Evolutionary conservation across 2,888 invertebrate species (phyloP).

Genomic region (Agrotis puta): DNA sequence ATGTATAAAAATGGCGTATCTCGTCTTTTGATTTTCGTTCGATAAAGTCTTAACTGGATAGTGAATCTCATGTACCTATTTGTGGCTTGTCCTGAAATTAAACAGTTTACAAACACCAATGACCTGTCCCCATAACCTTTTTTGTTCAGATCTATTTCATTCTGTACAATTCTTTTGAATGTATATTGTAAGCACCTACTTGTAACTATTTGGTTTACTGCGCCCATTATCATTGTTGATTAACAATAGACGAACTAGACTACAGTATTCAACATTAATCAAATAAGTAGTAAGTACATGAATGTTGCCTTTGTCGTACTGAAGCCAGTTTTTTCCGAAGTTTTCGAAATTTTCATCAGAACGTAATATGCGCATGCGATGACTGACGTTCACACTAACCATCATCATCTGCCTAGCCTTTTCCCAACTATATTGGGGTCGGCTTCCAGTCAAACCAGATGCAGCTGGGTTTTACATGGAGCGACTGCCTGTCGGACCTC

Average conservation of each 20-base stretch:
- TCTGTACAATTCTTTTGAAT: constrained; percentile 4
- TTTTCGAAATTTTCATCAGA: constrained; percentile 27
- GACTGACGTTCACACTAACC: constrained; percentile 28
- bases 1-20: background rate
- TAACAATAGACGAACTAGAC: constrained; percentile 33
- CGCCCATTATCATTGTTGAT: constrained; percentile 41
- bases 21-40: background rate
- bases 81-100: background rate
- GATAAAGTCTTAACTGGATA: too few relatives aligned
- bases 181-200: constrained; percentile 7
- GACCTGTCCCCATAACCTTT: constrained; percentile 14
- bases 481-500: too few relatives aligned
- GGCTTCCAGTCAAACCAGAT: too few relatives aligned
- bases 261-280: constrained; percentile 2
- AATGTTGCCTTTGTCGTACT: background rate
- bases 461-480: too few relatives aligned
- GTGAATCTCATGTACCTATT: background rate
- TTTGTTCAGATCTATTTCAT: background rate
- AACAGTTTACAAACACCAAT: background rate
- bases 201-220: constrained; percentile 27
- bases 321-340: constrained; percentile 9
- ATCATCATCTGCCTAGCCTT: too few relatives aligned
- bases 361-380: constrained; percentile 16
- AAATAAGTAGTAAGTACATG: background rate
- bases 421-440: too few relatives aligned